Base-by-base conservation (phyloP, 2,797 vertebrate species). In the Anabacerthia variegaticeps region DNA sequence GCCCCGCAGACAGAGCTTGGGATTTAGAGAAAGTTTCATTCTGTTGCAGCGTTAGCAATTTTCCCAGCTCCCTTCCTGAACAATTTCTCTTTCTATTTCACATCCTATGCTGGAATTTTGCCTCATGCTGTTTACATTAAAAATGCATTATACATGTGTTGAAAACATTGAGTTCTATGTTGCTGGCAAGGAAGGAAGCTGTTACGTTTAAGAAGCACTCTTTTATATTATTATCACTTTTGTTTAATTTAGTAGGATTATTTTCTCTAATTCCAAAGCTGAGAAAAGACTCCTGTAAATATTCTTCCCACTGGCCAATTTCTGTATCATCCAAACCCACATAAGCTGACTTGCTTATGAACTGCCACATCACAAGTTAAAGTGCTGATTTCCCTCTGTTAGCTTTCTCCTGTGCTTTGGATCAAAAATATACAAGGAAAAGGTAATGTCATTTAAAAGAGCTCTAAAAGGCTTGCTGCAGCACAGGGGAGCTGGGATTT, bases 161-260 rank as follows among this genome's bases (percentile, higher is more conserved):
- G 91, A 74, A 96, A 96, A 88, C 83, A 83, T 32, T 68, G 81
- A 94, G 83, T 92, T 95, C 88, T 93, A 4, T 95, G 94, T 96
- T 94, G 77, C 90, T 97, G 93, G 95, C 95, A 94, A 94, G 88
- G 89, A 95, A 86, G 80, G 85, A 86, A 86, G 48, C 92, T 90
- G 94, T 88, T 93, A 82, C 28, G 30, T 94, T 93, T 90, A 93
- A 96, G 89, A 90, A 93, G 74, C 52, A 10, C 55, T 90, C 77
- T 85, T 71, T 88, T 93, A 84, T 78, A 92, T 96, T 97, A 87
- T 94, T 96, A 94, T 88, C 83, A 90, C 88, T 95, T 96, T 90
- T 96, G 93, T 96, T 97, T 96, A 94, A 96, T 97, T 96, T 92
- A 97, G 95, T 91, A 95, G 94, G 95, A 96, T 96, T 97, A 95